phyloP scores from a whole-genome alignment of 1,140 invertebrate genomes.

The Halictus rubicundus region DNA sequence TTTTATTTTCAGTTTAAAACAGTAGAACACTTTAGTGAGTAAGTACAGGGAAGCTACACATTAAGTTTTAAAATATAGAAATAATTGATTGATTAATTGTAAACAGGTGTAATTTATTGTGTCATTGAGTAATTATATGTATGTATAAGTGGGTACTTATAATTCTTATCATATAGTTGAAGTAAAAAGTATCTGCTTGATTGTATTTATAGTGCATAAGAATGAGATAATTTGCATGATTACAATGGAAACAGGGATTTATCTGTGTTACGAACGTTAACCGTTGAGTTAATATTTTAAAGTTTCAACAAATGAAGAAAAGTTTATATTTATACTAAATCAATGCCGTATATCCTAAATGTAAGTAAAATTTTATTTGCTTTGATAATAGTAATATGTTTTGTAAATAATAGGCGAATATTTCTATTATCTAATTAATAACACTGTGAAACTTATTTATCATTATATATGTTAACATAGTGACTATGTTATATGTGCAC shows the following conservation, averaged over 20 bases:
- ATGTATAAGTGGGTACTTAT: neutral
- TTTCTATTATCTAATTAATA: constrained; percentile 17
- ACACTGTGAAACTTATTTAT: constrained; percentile 20
- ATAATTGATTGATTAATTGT: neutral
- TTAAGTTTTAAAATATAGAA: neutral
- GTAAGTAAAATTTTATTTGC: constrained; percentile 5
- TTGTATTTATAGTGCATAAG: neutral
- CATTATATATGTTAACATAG: neutral
- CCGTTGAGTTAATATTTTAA: neutral
- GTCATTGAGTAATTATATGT: neutral
- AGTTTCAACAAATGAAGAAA: neutral
- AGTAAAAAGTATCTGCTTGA: neutral
- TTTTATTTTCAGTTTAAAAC: neutral
- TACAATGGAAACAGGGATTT: neutral
- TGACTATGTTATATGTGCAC: neutral
- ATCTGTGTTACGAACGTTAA: constrained; percentile 4
- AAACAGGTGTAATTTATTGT: neutral
- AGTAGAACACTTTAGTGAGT: neutral
- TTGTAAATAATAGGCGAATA: constrained; percentile 31
- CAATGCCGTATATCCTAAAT: neutral
- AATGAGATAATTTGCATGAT: constrained; percentile 2
- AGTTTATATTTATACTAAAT: constrained; percentile 32
- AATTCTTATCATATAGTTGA: constrained; percentile 7
- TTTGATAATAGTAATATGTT: neutral
- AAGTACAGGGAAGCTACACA: neutral